Evolutionary conservation across 2,888 invertebrate genomes (phyloP), one percentile per base, ranked within the genome.

Genomic region (Meloe dianella): DNA sequence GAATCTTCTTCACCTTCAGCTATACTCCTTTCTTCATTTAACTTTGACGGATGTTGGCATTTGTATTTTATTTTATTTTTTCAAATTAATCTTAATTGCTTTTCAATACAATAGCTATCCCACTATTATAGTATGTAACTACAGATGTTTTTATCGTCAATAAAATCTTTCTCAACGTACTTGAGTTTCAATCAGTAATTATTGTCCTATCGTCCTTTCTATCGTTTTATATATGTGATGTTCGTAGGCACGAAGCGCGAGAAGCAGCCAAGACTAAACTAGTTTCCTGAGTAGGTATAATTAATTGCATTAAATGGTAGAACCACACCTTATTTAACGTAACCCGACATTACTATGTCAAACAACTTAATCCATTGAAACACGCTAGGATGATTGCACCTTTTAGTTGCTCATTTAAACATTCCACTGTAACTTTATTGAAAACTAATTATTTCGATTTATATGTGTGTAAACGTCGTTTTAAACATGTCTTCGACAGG

Each of bases 321-420:
- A 69, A 66, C 72, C 73, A 73, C 73, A 73, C 73, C 73, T 73
- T 70, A 69, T 68, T 72, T 63, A 70, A 72, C 71, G 64, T 73
- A 73, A 72, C 73, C 73, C 69, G 68, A 67, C 69, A 73, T 73
- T 73, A 73, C 60, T 71, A 67, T 71, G 73, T 73, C 73, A 73
- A 71, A 73, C 73, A 73, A 72, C 73, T 73, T 73, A 73, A 73
- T 73, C 73, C 73, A 67, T 63, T 65, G 65, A 64, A 64, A 65
- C 66, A 64, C 69, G 70, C 69, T 66, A 63, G 58, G 41, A 41
- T 64, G 72, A 71, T 71, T 66, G 72, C 66, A 64, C 64, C 66
- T 68, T 66, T 66, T 47, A 20, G 67, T 64, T 66, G 70, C 69
- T 67, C 72, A 67, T 65, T 72, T 65, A 62, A 69, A 47, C 47